Conservation (phyloP, 2,888 invertebrate genomes). For the Limenitis camilla region DNA sequence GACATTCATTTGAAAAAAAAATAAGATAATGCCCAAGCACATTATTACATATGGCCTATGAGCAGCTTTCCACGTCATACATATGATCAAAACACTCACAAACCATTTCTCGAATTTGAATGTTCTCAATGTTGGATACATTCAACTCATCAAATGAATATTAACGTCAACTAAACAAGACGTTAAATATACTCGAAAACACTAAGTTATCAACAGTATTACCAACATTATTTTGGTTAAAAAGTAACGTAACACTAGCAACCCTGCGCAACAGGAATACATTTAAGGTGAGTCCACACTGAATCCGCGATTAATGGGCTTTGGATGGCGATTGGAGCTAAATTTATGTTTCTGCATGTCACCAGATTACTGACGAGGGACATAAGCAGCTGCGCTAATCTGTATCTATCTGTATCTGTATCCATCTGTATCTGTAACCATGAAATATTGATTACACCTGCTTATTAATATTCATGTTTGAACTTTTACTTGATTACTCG, state of each 20-base stretch:
- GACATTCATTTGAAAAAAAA: too few relatives aligned
- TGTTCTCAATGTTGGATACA: too few relatives aligned
- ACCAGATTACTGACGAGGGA: slow-evolving; percentile 52
- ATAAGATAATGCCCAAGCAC: too few relatives aligned
- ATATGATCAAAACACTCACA: too few relatives aligned
- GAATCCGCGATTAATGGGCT: slow-evolving; percentile 66
- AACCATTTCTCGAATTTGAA: too few relatives aligned
- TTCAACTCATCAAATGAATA: too few relatives aligned
- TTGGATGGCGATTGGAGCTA: slow-evolving; percentile 64
- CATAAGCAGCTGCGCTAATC: slow-evolving; percentile 52
- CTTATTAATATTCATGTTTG: slow-evolving; percentile 8
- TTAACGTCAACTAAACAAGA: too few relatives aligned
- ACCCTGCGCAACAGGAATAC: slow-evolving; percentile 46
- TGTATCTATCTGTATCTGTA: slow-evolving; percentile 24
- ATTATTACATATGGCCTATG: too few relatives aligned
- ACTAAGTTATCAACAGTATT: too few relatives aligned
- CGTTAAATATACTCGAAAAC: too few relatives aligned
- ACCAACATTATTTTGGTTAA: neutral
- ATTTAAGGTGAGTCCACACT: slow-evolving; percentile 64
- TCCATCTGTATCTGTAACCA: slow-evolving; percentile 21
- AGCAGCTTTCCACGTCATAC: too few relatives aligned
- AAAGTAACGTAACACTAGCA: slow-evolving; percentile 20
- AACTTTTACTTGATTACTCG: neutral
- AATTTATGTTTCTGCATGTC: slow-evolving; percentile 67
- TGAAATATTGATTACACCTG: slow-evolving; percentile 27